Evolutionary conservation across 2,113 vertebrate genomes (phyloP), one percentile per base, ranked within the genome.

Genomic region (Alligator mississippiensis): DNA sequence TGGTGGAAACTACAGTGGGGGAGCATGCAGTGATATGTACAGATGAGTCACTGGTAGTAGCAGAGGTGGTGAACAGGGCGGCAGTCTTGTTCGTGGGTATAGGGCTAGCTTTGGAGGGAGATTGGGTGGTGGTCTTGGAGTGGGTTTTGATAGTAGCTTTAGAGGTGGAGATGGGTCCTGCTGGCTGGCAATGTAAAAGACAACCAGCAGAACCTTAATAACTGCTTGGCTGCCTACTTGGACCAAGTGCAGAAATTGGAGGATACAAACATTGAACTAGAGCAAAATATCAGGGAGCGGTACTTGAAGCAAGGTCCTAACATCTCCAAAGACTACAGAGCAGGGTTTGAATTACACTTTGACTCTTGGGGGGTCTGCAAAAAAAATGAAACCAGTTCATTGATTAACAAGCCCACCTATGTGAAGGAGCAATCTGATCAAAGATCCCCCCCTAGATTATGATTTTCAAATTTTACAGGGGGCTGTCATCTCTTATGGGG

Each of bases 141-240:
- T 93, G 0, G 90, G 83, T 1, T 94, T 84, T 6, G 91, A 89
- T 19, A 60, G 47, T 21, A 77, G 78, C 13, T 9, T 84, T 14
- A 70, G 76, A 15, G 55, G 91, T 1, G 97, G 95, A 1, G 96
- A 96, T 6, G 97, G 97, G 79, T 88, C 76, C 96, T 98, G 24
- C 94, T 98, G 24, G 38, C 77, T 0, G 96, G 95, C 90, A 97
- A 97, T 38, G 97, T 47, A 98, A 84, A 98, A 98, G 84, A 24
- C 94, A 55, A 96, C 98, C 93, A 97, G 97, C 98, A 98, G 93
- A 96, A 98, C 93, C 97, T 98, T 64, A 98, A 97, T 22, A 97
- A 98, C 76, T 98, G 98, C 90, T 93, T 98, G 96, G 97, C 98
- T 1, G 0, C 55, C 10, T 98, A 98, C 91, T 61, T 98, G 97